These are phyloP conservation scores for Lasioglossum villosulum DNA, from an alignment of 2,888 invertebrate genomes.

Conservation along the genomic window DNA sequence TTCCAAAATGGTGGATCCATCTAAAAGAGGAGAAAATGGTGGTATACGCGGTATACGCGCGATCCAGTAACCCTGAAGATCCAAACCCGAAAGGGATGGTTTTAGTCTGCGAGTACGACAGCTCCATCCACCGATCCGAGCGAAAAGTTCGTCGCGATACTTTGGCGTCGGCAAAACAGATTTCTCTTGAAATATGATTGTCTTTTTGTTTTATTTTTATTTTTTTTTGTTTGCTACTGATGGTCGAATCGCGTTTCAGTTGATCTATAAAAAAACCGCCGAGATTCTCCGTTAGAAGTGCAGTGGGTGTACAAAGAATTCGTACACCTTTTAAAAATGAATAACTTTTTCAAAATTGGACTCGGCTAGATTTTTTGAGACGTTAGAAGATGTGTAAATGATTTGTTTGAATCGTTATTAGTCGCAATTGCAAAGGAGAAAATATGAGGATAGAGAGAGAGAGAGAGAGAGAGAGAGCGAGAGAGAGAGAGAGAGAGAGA, in stretches of 20 bases:
- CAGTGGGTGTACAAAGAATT: too few relatives aligned
- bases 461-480: neutral
- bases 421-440: too few relatives aligned
- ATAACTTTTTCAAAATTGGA: too few relatives aligned
- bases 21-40: neutral
- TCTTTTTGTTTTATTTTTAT: neutral
- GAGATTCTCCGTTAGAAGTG: neutral
- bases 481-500: neutral
- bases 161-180: neutral
- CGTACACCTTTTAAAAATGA: too few relatives aligned
- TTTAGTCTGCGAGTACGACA: constrained; percentile 41
- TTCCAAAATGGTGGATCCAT: constrained; percentile 6
- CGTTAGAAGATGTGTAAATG: too few relatives aligned
- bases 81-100: constrained; percentile 46
- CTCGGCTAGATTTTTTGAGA: too few relatives aligned
- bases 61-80: constrained; percentile 45
- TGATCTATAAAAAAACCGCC: neutral
- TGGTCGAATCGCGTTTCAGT: neutral
- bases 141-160: neutral
- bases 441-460: too few relatives aligned
- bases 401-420: too few relatives aligned
- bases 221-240: neutral
- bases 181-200: neutral
- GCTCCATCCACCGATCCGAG: constrained; percentile 30
- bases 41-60: constrained; percentile 12